Conservation (phyloP, 92 coral and sea anemone genomes). For the Epizoanthus fatuus region DNA sequence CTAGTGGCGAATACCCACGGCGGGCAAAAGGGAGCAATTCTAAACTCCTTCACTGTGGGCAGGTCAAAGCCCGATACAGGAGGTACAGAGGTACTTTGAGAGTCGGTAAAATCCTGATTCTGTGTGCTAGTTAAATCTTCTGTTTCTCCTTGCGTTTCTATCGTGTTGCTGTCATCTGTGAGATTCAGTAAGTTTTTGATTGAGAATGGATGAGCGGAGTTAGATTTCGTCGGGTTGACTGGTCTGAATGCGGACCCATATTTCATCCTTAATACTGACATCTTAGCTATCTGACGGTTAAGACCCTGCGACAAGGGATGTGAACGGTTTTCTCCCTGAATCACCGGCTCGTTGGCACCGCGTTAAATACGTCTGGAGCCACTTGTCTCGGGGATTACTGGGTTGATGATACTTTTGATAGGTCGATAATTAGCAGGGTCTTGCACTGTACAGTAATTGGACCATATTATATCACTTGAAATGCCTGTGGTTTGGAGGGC, state of each 20-base stretch:
- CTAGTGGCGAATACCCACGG: conserved; percentile 50
- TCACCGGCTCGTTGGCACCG: conserved; percentile 50
- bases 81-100: not conserved
- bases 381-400: conserved; percentile 41
- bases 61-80: not conserved
- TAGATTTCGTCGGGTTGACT: conserved; percentile 29
- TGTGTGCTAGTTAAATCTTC: not conserved
- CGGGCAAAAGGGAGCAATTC: conserved; percentile 19
- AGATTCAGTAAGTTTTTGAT: conserved; percentile 41
- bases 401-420: conserved; percentile 42
- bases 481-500: conserved; percentile 47
- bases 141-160: conserved; percentile 5
- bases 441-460: conserved; percentile 17
- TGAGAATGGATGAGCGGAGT: conserved; percentile 41
- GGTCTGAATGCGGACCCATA: conserved; percentile 46
- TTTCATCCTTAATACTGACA: conserved; percentile 43
- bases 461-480: conserved; percentile 17
- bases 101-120: conserved; percentile 1
- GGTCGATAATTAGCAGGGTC: conserved; percentile 38
- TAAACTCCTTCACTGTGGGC: conserved; percentile 20
- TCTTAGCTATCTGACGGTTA: conserved; percentile 2
- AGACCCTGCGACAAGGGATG: not conserved
- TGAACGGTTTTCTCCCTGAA: conserved; percentile 7
- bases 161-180: conserved; percentile 13
- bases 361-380: conserved; percentile 49